phyloP scores from a whole-genome alignment of 2,797 vertebrate genomes.

The Ctenopoma multispine region DNA sequence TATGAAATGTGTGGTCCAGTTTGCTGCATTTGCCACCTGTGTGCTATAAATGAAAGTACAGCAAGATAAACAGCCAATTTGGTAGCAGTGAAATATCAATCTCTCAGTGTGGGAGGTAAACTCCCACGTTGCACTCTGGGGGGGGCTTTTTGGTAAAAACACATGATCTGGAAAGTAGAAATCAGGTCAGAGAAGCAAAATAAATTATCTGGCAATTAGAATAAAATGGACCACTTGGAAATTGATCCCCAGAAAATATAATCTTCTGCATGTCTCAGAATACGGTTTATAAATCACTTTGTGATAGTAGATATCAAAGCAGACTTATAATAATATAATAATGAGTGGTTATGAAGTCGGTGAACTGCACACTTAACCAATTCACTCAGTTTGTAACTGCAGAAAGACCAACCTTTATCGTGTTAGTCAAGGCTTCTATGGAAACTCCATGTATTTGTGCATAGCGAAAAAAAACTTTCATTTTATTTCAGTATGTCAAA shows the following conservation, averaged over 20 bases:
- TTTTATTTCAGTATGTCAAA: too few species aligned
- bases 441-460: neutral
- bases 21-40: conserved; percentile 67
- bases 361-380: neutral
- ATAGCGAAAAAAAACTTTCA: neutral
- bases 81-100: conserved; percentile 66
- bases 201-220: conserved; percentile 55
- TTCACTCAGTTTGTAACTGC: neutral
- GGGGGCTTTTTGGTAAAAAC: conserved; percentile 54
- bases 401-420: conserved; percentile 5
- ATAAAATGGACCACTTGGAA: conserved; percentile 22
- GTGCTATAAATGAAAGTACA: conserved; percentile 70
- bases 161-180: conserved; percentile 57
- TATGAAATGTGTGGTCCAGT: conserved; percentile 54
- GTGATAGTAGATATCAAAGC: neutral
- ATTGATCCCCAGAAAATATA: neutral
- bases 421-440: conserved; percentile 3
- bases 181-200: conserved; percentile 62
- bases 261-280: neutral
- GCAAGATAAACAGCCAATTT: conserved; percentile 73
- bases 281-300: too few species aligned
- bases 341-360: neutral
- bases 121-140: conserved; percentile 57
- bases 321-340: neutral
- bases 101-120: conserved; percentile 64